Evolutionary conservation across 2,888 invertebrate species (phyloP), one percentile per base, ranked within the genome.

Genomic region (Orgyia antiqua): DNA sequence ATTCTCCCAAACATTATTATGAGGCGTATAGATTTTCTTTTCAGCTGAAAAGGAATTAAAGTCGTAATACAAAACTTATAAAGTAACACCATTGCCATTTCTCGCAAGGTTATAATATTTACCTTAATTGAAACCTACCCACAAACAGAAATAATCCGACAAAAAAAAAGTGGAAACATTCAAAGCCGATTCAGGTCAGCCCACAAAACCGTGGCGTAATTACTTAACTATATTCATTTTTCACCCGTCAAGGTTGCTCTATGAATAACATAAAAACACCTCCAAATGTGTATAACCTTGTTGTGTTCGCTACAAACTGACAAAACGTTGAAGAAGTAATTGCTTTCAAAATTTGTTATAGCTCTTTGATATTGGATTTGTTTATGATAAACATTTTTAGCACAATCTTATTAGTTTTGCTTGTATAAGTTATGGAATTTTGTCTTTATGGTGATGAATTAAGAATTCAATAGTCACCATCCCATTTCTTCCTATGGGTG

Each of bases 221-320:
- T 48, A 53, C 44, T 46, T 39, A 51, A 39, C 38, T 39, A 49
- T 55, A 55, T 37, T 42, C 33, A 53, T 51, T 54, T 54, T 51
- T 53, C 46, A 53, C 45, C 35, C 27, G 24, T 21, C 51, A 51
- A 53, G 52, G 52, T 36, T 39, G 29, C 2, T 13, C 15, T 26
- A 12, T 29, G 28, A 40, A 37, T 27, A 26, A 26, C 24, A 18
- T n/a, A 40, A n/a, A 15, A 49, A 39, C 37, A 40, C 35, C 31
- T 37, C 30, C 10, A 12, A 10, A 23, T 36, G 13, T 36, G 10
- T 40, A 29, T 36, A 23, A 32, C 27, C 11, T 36, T 36, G 23
- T 24, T 21, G 12, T 36, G 28, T 42, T 43, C 11, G 8, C 21
- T 25, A 17, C 25, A 28, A 27, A 27, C n/a, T 31, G 15, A 13